A percentile compares a stretch with the other conserved stretches of the same genome.
These are phyloP conservation scores for Sturnira hondurensis DNA, from an alignment of 2,113 vertebrate species.

Conservation along the genomic window DNA sequence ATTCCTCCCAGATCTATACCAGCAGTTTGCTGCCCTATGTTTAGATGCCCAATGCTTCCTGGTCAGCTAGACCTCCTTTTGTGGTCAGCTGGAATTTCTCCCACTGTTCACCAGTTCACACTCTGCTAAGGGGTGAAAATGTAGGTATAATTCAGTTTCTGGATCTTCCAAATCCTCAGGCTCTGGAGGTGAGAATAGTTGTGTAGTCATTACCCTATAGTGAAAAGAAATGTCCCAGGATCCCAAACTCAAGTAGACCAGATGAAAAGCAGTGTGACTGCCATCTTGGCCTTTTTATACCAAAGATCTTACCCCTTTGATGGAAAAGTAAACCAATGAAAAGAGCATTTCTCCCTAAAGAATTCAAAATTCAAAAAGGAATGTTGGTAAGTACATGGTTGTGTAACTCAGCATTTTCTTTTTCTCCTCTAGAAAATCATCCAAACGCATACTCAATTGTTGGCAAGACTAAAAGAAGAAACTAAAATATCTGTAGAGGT, in stretches of 20 bases:
- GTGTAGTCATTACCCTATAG: neutral
- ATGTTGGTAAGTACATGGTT: neutral
- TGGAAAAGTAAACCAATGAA: neutral
- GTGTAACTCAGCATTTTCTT: neutral
- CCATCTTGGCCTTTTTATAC: neutral
- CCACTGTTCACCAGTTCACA: neutral
- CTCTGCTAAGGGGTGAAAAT: neutral
- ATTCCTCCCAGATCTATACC: neutral
- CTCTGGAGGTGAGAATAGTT: neutral
- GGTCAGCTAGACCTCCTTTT: neutral
- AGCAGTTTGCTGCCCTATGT: neutral
- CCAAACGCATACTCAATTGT: constrained; percentile 33
- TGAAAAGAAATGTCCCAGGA: neutral
- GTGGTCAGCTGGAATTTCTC: neutral
- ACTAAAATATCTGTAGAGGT: constrained; percentile 38
- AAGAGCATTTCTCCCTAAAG: neutral
- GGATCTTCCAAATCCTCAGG: neutral
- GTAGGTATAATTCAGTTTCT: neutral
- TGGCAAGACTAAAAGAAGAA: constrained; percentile 12
- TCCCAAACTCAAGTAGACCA: neutral
- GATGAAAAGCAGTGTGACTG: neutral
- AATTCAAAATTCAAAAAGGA: neutral
- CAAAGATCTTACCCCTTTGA: neutral
- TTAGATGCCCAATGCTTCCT: neutral
- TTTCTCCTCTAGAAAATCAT: constrained; percentile 31